Evolutionary conservation across 2,888 invertebrate species (phyloP).

Genomic region (Temnothorax unifasciatus): DNA sequence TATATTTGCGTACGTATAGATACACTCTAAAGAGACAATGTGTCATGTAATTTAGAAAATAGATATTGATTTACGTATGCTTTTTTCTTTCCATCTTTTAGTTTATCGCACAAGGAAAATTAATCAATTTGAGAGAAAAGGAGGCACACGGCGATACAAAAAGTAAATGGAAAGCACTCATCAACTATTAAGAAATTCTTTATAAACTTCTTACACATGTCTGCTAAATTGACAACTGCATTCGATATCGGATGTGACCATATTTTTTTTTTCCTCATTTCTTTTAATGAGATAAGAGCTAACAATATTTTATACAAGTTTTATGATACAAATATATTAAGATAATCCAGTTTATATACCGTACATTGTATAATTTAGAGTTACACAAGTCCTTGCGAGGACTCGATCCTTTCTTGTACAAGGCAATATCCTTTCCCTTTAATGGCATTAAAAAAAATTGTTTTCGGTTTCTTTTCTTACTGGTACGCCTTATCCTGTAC

Average conservation of each 20-base stretch:
- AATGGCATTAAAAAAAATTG: slow-evolving; percentile 67
- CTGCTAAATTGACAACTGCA: slow-evolving; percentile 73
- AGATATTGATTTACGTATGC: not conserved
- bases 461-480: slow-evolving; percentile 39
- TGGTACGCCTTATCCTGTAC: slow-evolving; percentile 58
- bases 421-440: slow-evolving; percentile 68
- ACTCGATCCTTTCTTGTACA: slow-evolving; percentile 68
- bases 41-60: not conserved
- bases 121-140: not conserved
- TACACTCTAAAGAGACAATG: not conserved
- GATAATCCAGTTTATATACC: slow-evolving; percentile 80
- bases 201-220: slow-evolving; percentile 72
- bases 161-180: slow-evolving; percentile 19
- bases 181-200: slow-evolving; percentile 38
- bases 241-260: slow-evolving; percentile 79
- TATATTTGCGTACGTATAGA: not conserved
- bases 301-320: slow-evolving; percentile 86
- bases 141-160: not conserved
- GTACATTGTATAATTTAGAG: slow-evolving; percentile 68
- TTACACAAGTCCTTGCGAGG: slow-evolving; percentile 62
- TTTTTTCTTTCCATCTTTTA: not conserved
- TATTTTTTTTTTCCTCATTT: slow-evolving; percentile 69
- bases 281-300: slow-evolving; percentile 80
- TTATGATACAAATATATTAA: slow-evolving; percentile 86
- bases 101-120: not conserved